Base-by-base conservation (phyloP, 2,797 vertebrate genomes). In the Dicrostonyx torquatus region DNA sequence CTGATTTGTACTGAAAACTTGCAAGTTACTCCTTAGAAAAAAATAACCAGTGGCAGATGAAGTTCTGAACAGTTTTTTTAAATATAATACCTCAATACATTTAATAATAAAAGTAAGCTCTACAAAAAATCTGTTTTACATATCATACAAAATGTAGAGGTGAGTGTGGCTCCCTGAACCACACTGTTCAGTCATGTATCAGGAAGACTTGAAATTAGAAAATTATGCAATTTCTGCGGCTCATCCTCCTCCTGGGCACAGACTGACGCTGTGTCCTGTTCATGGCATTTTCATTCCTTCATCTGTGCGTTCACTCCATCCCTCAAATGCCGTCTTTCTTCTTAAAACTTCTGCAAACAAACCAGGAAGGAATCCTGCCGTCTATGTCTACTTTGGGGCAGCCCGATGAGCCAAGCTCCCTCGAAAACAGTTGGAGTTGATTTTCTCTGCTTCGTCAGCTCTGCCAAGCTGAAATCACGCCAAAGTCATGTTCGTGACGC, bases 181-280 rank as follows among this genome's bases (percentile, higher is more conserved):
- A 98, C 98, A 98, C 98, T 97, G 84, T 98, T 99, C 98, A 98
- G 98, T 99, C 98, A 98, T 95, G 84, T 99, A 98, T 99, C 98
- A 98, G 99, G 99, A 99, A 99, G 99, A 99, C 99, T 98, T 99
- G 98, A 99, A 99, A 98, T 98, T 98, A 98, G 98, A 99, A 99
- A 99, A 98, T 87, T 97, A 98, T 89, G 96, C 78, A 92, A 97
- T 97, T 98, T 98, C 98, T 98, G 98, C 96, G 98, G 98, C 98
- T 98, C 97, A 97, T 98, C 97, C 98, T 98, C 98, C 97, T 98
- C 95, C 96, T 95, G 97, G 98, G 98, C 98, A 98, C 97, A 98
- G 96, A 96, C 92, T 96, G 60, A 24, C n/a, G 89, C 97, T 95
- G 92, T 93, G 92, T 98, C 96, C 95, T 94, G 79, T 90, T 87